Base-by-base conservation (phyloP, 35 echinoderm and acorn worm genomes). In the Ophioderma brevispina region DNA sequence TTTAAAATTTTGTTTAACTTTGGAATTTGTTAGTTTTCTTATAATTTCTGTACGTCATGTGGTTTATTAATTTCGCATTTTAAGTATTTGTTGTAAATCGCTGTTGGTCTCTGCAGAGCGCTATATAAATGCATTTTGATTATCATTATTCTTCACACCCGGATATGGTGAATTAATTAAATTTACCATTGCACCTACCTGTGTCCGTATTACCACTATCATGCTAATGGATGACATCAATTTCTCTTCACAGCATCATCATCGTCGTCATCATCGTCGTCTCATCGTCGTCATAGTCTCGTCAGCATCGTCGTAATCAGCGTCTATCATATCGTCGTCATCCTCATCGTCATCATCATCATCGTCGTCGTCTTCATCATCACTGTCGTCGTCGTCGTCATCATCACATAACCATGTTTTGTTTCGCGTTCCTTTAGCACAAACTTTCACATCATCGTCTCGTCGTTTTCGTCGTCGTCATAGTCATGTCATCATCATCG, bases 201-300 rank as follows among this genome's bases (percentile, higher is more conserved):
- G 59, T 70, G 59, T 70, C n/a, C 59, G 59, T 70, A 70, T 70
- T 15, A 25, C 59, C 59, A 70, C 59, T 70, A 70, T 70, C 59
- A 70, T 25, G 59, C 59, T 70, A 70, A 8, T 70, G 59, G n/a
- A 70, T 70, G n/a, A 30, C 59, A 70, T 70, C 59, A 8, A 25
- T 70, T 25, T 70, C n/a, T 70, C n/a, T 70, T n/a, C n/a, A n/a
- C n/a, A n/a, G n/a, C n/a, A 70, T 70, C 28, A 30, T 70, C 59
- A 18, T 70, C 59, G 28, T 70, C 59, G 28, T 70, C 28, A 30
- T 70, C 59, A 25, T 70, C 41, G 17, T 46, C n/a, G n/a, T 52
- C 8, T 52, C 59, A 3, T 70, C 59, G n/a, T n/a, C 59, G 59
- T 70, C 41, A 46, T 46, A n/a, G n/a, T 52, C 8, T 52, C 59